Evolutionary conservation across 2,888 invertebrate species (phyloP).

Genomic region (Invenusta paracnida): DNA sequence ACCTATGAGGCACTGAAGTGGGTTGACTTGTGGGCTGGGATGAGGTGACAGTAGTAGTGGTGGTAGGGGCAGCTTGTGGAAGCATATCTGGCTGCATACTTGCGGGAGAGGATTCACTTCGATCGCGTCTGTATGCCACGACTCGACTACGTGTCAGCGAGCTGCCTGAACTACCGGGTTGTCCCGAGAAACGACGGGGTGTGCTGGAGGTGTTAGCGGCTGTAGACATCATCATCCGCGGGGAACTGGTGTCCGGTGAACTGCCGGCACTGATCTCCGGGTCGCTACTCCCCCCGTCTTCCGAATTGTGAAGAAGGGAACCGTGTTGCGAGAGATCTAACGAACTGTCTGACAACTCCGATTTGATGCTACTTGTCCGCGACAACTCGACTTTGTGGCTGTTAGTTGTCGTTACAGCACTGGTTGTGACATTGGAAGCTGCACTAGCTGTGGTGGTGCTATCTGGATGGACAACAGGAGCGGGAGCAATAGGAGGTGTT

Average conservation of each 20-base stretch:
- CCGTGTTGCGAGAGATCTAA: constrained; percentile 35
- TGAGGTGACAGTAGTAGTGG: not conserved
- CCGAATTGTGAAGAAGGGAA: constrained; percentile 33
- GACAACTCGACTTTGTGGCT: not conserved
- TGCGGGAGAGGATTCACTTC: constrained; percentile 31
- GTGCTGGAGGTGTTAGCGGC: not conserved
- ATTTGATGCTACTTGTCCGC: not conserved
- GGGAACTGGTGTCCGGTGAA: not conserved
- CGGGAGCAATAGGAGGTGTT: not conserved
- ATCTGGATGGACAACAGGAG: too few species aligned
- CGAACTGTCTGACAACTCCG: not conserved
- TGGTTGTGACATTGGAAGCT: not conserved
- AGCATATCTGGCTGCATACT: not conserved
- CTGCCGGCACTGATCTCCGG: not conserved
- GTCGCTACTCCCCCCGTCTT: constrained; percentile 4
- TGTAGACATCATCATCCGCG: not conserved
- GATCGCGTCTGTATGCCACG: not conserved
- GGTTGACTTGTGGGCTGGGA: too few species aligned
- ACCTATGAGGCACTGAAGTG: not conserved
- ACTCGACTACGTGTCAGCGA: not conserved
- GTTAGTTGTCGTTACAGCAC: not conserved
- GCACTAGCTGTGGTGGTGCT: too few species aligned
- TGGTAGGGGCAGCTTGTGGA: not conserved
- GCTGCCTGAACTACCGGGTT: not conserved
- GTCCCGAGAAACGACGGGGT: not conserved